phyloP scores from a whole-genome alignment of 2,113 vertebrate species.

The Struthidea cinerea region DNA sequence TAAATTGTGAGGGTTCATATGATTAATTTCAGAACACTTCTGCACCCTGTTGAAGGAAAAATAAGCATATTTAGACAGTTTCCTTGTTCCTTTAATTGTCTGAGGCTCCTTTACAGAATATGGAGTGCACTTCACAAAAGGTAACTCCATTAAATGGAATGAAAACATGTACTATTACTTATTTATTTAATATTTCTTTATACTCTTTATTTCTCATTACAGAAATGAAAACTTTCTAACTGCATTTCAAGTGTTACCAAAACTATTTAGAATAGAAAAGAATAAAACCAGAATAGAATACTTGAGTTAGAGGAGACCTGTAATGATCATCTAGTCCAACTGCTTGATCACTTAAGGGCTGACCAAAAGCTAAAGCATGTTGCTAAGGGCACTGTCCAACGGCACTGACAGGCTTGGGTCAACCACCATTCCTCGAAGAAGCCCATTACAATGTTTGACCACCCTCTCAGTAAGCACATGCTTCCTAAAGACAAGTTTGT shows the following conservation, averaged over 20 bases:
- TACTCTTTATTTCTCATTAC: not conserved
- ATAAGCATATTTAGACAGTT: not conserved
- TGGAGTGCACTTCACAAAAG: not conserved
- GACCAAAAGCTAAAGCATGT: not conserved
- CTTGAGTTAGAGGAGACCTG: not conserved
- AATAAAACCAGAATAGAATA: not conserved
- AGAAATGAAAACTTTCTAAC: not conserved
- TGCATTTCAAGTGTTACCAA: not conserved
- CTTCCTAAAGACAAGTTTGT: not conserved
- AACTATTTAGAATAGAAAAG: not conserved
- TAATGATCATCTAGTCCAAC: fast-evolving
- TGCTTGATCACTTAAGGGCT: not conserved
- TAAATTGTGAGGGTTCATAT: constrained; percentile 83
- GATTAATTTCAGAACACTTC: constrained; percentile 90
- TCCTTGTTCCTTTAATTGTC: not conserved
- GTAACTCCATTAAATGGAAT: not conserved
- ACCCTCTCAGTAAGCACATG: not conserved
- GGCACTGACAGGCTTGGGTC: not conserved
- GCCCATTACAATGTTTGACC: not conserved
- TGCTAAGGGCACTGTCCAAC: not conserved
- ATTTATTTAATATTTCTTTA: not conserved
- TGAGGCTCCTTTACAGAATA: not conserved
- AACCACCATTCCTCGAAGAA: not conserved
- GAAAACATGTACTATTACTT: not conserved
- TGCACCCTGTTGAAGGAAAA: constrained; percentile 81